Conservation (phyloP, 1,140 invertebrate species). For the Wiebesia pumilae region DNA sequence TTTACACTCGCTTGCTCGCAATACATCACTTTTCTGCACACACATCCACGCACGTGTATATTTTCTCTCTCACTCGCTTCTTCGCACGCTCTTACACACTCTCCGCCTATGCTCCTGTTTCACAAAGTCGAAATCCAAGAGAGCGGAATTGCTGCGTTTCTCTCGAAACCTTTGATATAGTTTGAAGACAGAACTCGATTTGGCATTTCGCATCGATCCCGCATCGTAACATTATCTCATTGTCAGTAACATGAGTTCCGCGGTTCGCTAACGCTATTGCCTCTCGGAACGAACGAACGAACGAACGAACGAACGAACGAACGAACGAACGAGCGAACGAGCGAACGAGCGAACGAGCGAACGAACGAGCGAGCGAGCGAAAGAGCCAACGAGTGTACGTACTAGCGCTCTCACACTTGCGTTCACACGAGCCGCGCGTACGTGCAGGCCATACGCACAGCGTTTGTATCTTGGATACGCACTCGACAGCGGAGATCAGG, state of each 20-base stretch:
- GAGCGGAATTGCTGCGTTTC: slow-evolving; percentile 21
- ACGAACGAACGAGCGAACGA: background rate
- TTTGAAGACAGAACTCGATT: slow-evolving; percentile 37
- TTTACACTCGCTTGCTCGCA: slow-evolving; percentile 29
- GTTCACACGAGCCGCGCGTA: background rate
- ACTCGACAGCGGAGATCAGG: slow-evolving; percentile 49
- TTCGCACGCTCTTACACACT: background rate
- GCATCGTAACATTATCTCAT: slow-evolving; percentile 49
- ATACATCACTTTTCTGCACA: background rate
- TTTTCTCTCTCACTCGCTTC: background rate
- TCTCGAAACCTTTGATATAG: background rate
- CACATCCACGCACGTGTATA: too few relatives aligned
- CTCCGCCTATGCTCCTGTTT: background rate
- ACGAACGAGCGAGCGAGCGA: too few relatives aligned
- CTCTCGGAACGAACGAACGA: slow-evolving; percentile 10
- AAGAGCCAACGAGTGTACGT: too few relatives aligned
- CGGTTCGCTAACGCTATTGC: slow-evolving; percentile 2
- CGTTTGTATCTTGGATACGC: slow-evolving; percentile 15
- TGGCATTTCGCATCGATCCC: slow-evolving; percentile 51
- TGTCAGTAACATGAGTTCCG: slow-evolving; percentile 43
- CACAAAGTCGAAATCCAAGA: slow-evolving; percentile 27
- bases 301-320: too few relatives aligned
- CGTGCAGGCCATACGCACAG: background rate
- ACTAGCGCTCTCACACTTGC: background rate
- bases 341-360: too few relatives aligned